Conservation (phyloP, 2,888 invertebrate genomes). For the Hanleya hanleyi region DNA sequence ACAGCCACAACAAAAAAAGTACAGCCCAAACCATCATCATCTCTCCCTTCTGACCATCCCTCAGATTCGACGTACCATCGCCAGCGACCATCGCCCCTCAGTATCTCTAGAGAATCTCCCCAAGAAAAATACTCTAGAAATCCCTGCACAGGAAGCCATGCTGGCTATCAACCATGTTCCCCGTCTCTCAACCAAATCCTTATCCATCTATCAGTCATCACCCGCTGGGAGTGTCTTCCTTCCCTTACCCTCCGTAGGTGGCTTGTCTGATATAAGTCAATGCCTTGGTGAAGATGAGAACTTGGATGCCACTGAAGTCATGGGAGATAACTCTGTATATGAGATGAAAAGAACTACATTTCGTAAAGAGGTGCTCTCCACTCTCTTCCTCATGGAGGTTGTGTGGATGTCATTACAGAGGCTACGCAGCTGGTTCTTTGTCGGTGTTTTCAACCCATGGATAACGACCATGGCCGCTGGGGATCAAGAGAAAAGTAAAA, state of each 20-base stretch:
- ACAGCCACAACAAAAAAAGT: neutral
- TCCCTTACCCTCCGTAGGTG: neutral
- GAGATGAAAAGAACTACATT: neutral
- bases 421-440: slow-evolving; percentile 47
- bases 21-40: neutral
- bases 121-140: too few relatives aligned
- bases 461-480: slow-evolving; percentile 39
- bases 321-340: neutral
- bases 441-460: slow-evolving; percentile 43
- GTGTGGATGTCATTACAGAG: slow-evolving; percentile 44
- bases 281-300: neutral
- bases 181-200: neutral
- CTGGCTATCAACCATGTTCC: neutral
- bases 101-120: neutral
- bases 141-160: neutral
- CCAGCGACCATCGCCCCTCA: neutral
- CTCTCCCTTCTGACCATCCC: neutral
- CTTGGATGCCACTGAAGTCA: neutral
- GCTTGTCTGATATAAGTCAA: neutral
- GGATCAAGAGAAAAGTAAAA: slow-evolving; percentile 31
- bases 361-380: slow-evolving; percentile 14
- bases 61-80: neutral
- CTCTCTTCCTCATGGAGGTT: slow-evolving; percentile 37
- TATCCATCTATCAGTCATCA: neutral
- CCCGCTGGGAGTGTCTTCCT: neutral